Percentiles rank a stretch among this genome's conserved stretches.
phyloP scores from a whole-genome alignment of 2,888 invertebrate species.

The Chouioia cunea region DNA sequence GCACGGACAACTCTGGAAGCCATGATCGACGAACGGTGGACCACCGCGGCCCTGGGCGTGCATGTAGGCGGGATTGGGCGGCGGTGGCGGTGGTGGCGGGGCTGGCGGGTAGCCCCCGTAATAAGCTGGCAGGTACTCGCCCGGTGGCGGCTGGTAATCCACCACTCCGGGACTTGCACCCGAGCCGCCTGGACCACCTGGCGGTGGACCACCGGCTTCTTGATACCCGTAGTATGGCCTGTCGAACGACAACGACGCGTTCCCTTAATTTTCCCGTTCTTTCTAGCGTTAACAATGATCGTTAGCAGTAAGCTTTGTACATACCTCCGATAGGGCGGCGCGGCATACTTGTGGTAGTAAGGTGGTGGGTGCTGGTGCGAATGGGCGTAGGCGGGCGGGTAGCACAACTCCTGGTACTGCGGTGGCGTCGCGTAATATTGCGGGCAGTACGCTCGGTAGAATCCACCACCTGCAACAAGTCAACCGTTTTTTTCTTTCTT shows the following conservation, averaged over 20 bases:
- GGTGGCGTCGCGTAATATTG: conserved; percentile 71
- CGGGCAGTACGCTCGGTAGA: conserved; percentile 68
- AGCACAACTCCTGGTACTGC: conserved; percentile 70
- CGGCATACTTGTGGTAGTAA: conserved; percentile 65
- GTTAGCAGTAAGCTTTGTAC: conserved; percentile 6
- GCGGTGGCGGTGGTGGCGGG: conserved; percentile 73
- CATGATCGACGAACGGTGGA: conserved; percentile 68
- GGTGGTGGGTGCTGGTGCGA: conserved; percentile 66
- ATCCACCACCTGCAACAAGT: conserved; percentile 60
- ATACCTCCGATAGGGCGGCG: conserved; percentile 65
- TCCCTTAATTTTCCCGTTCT: background rate
- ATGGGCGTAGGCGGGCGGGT: conserved; percentile 68
- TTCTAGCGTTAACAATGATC: no score
- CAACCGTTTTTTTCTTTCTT: no score
- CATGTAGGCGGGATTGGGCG: conserved; percentile 68
- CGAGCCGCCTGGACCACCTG: conserved; percentile 66
- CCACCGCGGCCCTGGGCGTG: conserved; percentile 63
- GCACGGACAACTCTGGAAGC: conserved; percentile 85
- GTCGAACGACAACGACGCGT: conserved; percentile 9
- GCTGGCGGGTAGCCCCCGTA: conserved; percentile 68
- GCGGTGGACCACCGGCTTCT: conserved; percentile 61
- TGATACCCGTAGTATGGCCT: conserved; percentile 67
- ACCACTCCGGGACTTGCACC: conserved; percentile 67
- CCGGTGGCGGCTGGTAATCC: conserved; percentile 69
- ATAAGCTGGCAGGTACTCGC: conserved; percentile 72